Evolutionary conservation across 2,797 vertebrate genomes (phyloP).

Genomic region (Astyanax mexicanus): DNA sequence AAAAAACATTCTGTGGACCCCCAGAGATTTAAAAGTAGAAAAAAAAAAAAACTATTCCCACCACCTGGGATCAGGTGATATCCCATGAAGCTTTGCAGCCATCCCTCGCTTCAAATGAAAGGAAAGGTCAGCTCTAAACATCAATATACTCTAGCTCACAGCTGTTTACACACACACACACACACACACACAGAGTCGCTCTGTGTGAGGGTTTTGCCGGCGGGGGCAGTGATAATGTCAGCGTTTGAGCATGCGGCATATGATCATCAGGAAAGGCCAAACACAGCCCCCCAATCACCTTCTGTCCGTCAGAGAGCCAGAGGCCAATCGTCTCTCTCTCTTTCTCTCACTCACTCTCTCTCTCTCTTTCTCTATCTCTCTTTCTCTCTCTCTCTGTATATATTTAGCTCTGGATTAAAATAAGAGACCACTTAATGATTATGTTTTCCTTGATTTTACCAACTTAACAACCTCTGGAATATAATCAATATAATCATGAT

Average conservation of each 20-base stretch:
- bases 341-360: conserved; percentile 2
- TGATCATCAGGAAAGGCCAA: conserved; percentile 17
- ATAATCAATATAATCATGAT: no score
- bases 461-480: no score
- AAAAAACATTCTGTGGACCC: no score
- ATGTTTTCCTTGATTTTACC: no score
- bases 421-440: no score
- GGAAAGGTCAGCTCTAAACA: conserved; percentile 49
- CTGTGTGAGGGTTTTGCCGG: conserved; percentile 17
- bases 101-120: conserved; percentile 41
- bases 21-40: no score
- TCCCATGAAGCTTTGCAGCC: conserved; percentile 23
- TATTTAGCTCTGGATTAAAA: no score
- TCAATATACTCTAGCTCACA: conserved; percentile 35
- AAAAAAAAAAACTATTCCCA: no score
- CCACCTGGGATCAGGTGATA: conserved; percentile 1
- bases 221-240: conserved; percentile 26
- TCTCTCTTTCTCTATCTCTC: conserved; percentile 9
- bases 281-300: not conserved
- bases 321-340: not conserved
- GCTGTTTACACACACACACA: conserved; percentile 15
- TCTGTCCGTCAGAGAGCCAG: not conserved
- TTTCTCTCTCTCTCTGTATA: no score
- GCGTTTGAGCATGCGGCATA: conserved; percentile 18
- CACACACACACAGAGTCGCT: conserved; percentile 2